Conservation (phyloP, 2,113 vertebrate genomes). For the Solenodon paradoxus region DNA sequence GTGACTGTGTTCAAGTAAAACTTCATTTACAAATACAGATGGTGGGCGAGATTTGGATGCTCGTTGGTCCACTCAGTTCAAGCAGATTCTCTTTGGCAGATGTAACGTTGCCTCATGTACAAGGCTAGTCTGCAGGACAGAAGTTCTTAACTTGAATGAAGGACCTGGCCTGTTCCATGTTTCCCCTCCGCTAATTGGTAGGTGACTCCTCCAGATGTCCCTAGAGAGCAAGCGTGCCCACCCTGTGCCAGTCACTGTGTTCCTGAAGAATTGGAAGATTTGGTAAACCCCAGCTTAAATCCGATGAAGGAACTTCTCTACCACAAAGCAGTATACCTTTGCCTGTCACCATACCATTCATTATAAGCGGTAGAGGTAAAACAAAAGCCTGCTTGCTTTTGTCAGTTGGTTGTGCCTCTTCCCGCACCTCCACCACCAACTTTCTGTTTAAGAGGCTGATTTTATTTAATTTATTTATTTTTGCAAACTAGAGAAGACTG, state of each 20-base stretch:
- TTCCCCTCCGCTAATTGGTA: not conserved
- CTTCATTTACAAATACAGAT: not conserved
- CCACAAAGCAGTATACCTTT: not conserved
- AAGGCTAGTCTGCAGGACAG: not conserved
- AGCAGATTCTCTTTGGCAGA: not conserved
- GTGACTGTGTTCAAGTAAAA: not conserved
- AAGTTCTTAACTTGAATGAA: not conserved
- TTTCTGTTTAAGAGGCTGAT: not conserved
- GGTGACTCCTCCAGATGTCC: not conserved
- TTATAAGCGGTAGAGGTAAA: too few species aligned
- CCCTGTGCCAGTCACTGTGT: not conserved
- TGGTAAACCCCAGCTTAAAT: not conserved
- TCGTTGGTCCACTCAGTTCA: not conserved
- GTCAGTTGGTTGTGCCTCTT: not conserved
- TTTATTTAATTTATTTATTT: too few species aligned
- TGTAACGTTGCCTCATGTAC: not conserved
- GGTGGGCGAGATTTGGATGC: not conserved
- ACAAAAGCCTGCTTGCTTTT: too few species aligned
- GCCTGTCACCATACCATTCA: too few species aligned
- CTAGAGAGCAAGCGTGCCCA: not conserved
- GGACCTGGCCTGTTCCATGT: not conserved
- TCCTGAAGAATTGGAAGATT: not conserved
- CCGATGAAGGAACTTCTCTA: not conserved
- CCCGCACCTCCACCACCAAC: too few species aligned
- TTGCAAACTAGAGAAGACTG: not conserved